Evolutionary conservation across 2,113 vertebrate species (phyloP).

Genomic region (Sceloporus tristichus): DNA sequence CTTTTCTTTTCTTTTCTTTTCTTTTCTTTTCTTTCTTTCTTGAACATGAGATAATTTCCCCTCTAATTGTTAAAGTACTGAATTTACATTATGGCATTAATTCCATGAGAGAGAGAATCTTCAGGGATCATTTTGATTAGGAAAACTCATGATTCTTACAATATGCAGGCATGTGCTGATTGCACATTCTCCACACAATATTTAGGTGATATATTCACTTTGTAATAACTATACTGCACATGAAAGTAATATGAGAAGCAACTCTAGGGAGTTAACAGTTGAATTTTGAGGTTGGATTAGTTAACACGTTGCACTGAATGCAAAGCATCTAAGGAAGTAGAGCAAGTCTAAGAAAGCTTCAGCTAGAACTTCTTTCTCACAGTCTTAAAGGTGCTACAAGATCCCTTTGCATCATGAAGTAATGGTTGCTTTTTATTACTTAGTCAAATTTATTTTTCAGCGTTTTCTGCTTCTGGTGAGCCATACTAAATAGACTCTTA

Average conservation of each 20-base stretch:
- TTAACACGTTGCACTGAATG: not conserved
- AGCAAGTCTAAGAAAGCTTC: no score
- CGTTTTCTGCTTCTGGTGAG: conserved; percentile 30
- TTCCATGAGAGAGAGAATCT: not conserved
- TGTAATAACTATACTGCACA: not conserved
- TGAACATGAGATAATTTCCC: not conserved
- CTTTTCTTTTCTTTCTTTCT: no score
- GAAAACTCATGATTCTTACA: not conserved
- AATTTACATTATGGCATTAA: not conserved
- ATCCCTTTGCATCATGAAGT: no score
- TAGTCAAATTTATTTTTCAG: conserved; percentile 20
- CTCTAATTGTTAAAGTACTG: not conserved
- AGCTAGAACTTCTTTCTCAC: no score
- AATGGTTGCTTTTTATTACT: no score
- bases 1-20: no score
- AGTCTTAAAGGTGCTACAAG: no score
- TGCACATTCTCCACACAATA: not conserved
- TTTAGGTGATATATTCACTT: not conserved
- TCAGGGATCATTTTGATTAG: not conserved
- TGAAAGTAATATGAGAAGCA: not conserved
- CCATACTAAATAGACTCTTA: not conserved
- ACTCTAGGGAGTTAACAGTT: not conserved
- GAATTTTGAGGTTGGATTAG: not conserved
- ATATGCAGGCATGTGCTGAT: not conserved
- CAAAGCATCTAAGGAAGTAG: no score